Evolutionary conservation across 2,888 invertebrate species (phyloP).

Genomic region (Oxystoma pomonae): DNA sequence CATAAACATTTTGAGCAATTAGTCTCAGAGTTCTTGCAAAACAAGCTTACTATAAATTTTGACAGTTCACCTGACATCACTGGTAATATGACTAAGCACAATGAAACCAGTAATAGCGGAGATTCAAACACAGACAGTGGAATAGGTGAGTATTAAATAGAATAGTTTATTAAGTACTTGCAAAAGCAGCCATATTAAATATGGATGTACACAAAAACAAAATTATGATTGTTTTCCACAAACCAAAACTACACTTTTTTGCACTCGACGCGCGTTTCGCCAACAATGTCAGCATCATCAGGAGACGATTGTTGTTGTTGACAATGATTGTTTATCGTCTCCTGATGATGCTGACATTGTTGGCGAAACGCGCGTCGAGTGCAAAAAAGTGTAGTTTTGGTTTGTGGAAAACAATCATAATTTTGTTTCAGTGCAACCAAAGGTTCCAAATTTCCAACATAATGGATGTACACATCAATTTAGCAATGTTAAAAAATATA

Average conservation of each 20-base stretch:
- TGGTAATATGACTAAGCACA: not conserved
- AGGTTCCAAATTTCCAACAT: too few relatives aligned
- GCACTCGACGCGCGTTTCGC: too few relatives aligned
- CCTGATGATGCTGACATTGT: not conserved
- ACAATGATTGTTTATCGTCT: too few relatives aligned
- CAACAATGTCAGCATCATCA: not conserved
- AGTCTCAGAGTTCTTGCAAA: constrained; percentile 22
- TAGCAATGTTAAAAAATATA: too few relatives aligned
- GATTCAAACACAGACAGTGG: constrained; percentile 23
- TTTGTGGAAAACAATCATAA: too few relatives aligned
- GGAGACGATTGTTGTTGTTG: not conserved
- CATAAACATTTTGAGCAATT: constrained; percentile 33
- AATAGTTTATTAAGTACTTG: constrained; percentile 13
- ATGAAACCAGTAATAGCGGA: constrained; percentile 4
- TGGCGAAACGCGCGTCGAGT: too few relatives aligned
- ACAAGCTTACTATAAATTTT: constrained; percentile 8
- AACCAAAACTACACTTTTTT: too few relatives aligned
- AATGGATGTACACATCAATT: not conserved
- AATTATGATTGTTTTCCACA: too few relatives aligned
- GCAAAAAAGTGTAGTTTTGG: too few relatives aligned
- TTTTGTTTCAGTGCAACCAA: too few relatives aligned
- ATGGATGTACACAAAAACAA: too few relatives aligned
- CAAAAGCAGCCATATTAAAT: too few relatives aligned
- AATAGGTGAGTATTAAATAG: constrained; percentile 22
- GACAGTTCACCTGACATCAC: constrained; percentile 2